Conservation (phyloP, 2,888 invertebrate species). For the Rambutsinella grinnellia region DNA sequence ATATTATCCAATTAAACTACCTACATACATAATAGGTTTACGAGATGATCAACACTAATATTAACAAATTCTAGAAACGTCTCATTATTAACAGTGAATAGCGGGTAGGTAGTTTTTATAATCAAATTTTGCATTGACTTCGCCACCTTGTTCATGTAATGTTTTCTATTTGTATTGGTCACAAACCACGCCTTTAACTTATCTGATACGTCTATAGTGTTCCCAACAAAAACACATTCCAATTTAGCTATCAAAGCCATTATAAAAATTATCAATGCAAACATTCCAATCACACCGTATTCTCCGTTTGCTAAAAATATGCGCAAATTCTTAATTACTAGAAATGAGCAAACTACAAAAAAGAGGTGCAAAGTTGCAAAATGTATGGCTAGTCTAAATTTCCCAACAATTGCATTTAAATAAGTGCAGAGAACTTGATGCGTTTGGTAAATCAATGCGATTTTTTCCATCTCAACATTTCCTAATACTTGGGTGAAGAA, state of each 20-base stretch:
- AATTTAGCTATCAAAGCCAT: not conserved
- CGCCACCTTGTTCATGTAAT: constrained; percentile 9
- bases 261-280: constrained; percentile 9
- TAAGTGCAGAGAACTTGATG: constrained; percentile 16
- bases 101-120: constrained; percentile 8
- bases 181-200: not conserved
- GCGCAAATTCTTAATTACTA: too few relatives aligned
- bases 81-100: constrained; percentile 14
- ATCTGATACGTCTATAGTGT: not conserved
- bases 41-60: constrained; percentile 23
- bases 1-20: too few relatives aligned
- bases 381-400: not conserved
- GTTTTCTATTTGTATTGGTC: not conserved
- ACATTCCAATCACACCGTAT: not conserved
- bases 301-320: not conserved
- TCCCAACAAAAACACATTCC: constrained; percentile 6
- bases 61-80: constrained; percentile 18
- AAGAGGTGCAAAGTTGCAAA: constrained; percentile 8
- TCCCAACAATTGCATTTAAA: constrained; percentile 1
- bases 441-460: constrained; percentile 1
- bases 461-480: not conserved
- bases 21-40: constrained; percentile 14
- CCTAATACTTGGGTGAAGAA: constrained; percentile 2
- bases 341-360: constrained; percentile 1
- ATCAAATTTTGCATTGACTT: constrained; percentile 3